Base-by-base conservation (phyloP, 2,113 vertebrate species). In the Struthio camelus region DNA sequence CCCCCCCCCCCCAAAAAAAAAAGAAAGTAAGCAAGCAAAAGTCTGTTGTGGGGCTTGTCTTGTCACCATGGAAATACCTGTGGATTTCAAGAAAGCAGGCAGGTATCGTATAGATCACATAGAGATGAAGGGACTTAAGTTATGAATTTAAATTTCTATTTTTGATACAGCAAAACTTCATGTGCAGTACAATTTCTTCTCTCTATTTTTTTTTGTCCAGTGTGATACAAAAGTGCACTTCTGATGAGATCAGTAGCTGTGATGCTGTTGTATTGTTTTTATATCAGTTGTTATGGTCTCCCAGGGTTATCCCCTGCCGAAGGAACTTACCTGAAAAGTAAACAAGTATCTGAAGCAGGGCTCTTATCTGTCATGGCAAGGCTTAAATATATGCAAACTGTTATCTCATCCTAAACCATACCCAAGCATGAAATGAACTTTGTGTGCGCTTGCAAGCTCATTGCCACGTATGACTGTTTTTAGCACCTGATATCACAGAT, bases 221-320 rank as follows among this genome's bases (percentile, higher is more conserved):
- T 23, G 24, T 34, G 20, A 14, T 18, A 2, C 24, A 54, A 36
- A 14, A 17, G 4, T 18, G 32, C 28, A 2, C 6, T 44, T 17
- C 53, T 13, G 30, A 17, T 10, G 34, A 17, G 4, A 7, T n/a
- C 6, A 4, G 36, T 5, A 14, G 4, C 0, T 80, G 11, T 6
- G 7, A 42, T 32, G 14, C 38, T 62, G 4, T 32, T 15, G 10
- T 36, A 11, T 2, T 85, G 8, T 2, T 72, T 76, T 67, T 7
- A 1, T 18, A 11, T 46, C 0, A 1, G 5, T 42, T 76, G 10
- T n/a, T 59, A 36, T 6, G 40, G 10, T 61, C 20, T 59, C 67
- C 23, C 11, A 75, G 44, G 4, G 5, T 30, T 69, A 48, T 17
- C 44, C 14, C 40, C 54, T 75, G 34, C 7, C 1, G 12, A 34